Base-by-base conservation (phyloP, 2,888 invertebrate species). In the Cheilosia soror region DNA sequence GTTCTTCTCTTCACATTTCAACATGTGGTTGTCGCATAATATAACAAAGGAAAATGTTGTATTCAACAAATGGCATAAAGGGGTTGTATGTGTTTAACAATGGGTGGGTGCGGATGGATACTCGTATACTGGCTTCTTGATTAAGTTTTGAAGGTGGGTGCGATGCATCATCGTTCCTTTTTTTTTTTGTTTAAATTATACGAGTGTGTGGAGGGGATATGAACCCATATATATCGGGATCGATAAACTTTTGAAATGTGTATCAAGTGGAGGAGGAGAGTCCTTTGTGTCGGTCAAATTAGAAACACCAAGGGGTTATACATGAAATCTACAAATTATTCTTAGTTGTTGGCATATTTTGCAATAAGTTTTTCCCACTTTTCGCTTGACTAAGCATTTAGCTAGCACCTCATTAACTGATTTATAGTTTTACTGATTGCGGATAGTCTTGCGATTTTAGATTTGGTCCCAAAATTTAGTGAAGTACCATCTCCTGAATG, bases 11-110 rank as follows among this genome's bases (percentile, higher is more conserved):
- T 42, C 40, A 62, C 75, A 71, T 72, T 85, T 85, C 85, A 85
- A 85, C 85, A 85, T 81, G 85, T 85, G 85, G 85, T 81, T 85
- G 85, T 81, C 81, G 81, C 81, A 85, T 72, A 85, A 85, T 85
- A 81, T 58, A 85, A 84, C 80, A 84, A 84, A 84, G 75, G 75
- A 80, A 51, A 31, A 77, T 85, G 71, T 69, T 66, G 66, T 71
- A 77, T 85, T 85, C 85, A 81, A 81, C 85, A 85, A 81, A 85
- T 85, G 85, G 76, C 76, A 81, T 71, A 49, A 76, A 65, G 58
- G 42, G 57, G 63, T 51, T 57, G 71, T 75, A 47, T 37, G 47
- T 29, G 58, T 25, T 27, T 13, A 31, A 62, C 11, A 7, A 0
- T 55, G 47, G 49, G 29, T 7, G 42, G n/a, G 13, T 55, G n/a